Evolutionary conservation across 2,113 vertebrate genomes (phyloP).

Genomic region (Hymenochirus boettgeri): DNA sequence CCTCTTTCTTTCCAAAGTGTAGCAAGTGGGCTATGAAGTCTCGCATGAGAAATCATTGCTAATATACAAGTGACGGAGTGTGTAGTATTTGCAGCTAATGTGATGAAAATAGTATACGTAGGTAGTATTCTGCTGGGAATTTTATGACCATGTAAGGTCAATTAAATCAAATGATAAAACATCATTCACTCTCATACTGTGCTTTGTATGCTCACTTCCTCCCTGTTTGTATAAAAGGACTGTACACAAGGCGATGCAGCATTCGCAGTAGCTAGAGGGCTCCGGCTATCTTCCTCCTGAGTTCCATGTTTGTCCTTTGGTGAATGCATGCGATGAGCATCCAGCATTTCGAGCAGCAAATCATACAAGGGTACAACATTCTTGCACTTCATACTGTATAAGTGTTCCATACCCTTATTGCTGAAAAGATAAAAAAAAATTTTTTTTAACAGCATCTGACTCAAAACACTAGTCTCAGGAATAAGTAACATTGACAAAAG

Average conservation of each 20-base stretch:
- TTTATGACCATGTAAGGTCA: slow-evolving; percentile 45
- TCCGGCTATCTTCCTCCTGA: slow-evolving; percentile 52
- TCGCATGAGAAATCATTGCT: slow-evolving; percentile 50
- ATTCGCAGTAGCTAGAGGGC: slow-evolving; percentile 47
- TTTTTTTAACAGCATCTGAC: too few relatives aligned
- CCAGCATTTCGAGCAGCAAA: slow-evolving; percentile 94
- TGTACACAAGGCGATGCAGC: slow-evolving; percentile 63
- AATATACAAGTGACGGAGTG: slow-evolving; percentile 55
- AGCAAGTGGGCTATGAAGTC: slow-evolving; percentile 51
- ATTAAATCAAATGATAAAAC: slow-evolving; percentile 11
- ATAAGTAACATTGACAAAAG: too few relatives aligned
- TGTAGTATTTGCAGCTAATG: slow-evolving; percentile 44
- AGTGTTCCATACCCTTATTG: slow-evolving; percentile 98
- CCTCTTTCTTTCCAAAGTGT: slow-evolving; percentile 45
- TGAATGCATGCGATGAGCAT: slow-evolving; percentile 79
- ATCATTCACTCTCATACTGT: slow-evolving; percentile 50
- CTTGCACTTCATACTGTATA: slow-evolving; percentile 97
- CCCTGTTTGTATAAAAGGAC: slow-evolving; percentile 60
- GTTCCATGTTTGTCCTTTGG: slow-evolving; percentile 49
- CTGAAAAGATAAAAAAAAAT: slow-evolving; percentile 56
- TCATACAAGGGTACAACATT: slow-evolving; percentile 93
- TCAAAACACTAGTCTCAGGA: too few relatives aligned
- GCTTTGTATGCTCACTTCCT: slow-evolving; percentile 58
- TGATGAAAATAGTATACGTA: slow-evolving; percentile 44
- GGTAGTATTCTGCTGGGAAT: slow-evolving; percentile 56